These are phyloP conservation scores for Solea senegalensis DNA, from an alignment of 2,113 vertebrate species.

Conservation along the genomic window DNA sequence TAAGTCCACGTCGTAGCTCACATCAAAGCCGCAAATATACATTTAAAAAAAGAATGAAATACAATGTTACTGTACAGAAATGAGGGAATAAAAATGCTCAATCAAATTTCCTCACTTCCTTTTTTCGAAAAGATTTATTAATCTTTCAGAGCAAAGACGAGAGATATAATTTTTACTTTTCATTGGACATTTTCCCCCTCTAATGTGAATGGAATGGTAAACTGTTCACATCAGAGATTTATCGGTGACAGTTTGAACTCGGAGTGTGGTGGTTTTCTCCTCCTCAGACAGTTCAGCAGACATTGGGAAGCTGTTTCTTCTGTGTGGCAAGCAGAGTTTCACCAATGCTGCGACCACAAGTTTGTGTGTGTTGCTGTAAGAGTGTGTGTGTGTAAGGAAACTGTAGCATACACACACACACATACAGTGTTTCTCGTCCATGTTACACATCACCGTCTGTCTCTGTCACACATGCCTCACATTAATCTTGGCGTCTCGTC, in stretches of 20 bases:
- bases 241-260: conserved; percentile 34
- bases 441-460: conserved; percentile 33
- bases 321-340: conserved; percentile 56
- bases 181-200: background rate
- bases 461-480: conserved; percentile 67
- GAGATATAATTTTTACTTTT: no score
- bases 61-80: no score
- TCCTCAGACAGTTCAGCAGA: conserved; percentile 64
- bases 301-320: conserved; percentile 56
- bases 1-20: no score
- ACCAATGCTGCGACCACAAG: conserved; percentile 47
- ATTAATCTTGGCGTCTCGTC: conserved; percentile 60
- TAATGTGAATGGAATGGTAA: conserved; percentile 27
- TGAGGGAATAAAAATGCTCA: no score
- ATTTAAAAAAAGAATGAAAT: no score
- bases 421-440: conserved; percentile 21
- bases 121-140: no score
- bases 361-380: conserved; percentile 27
- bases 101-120: no score
- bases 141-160: no score
- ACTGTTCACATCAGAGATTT: conserved; percentile 1
- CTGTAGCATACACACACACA: conserved; percentile 37
- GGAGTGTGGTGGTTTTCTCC: conserved; percentile 56
- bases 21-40: no score
- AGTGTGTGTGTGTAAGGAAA: conserved; percentile 23